phyloP scores from a whole-genome alignment of 2,888 invertebrate species.

The Argyresthia albistria region DNA sequence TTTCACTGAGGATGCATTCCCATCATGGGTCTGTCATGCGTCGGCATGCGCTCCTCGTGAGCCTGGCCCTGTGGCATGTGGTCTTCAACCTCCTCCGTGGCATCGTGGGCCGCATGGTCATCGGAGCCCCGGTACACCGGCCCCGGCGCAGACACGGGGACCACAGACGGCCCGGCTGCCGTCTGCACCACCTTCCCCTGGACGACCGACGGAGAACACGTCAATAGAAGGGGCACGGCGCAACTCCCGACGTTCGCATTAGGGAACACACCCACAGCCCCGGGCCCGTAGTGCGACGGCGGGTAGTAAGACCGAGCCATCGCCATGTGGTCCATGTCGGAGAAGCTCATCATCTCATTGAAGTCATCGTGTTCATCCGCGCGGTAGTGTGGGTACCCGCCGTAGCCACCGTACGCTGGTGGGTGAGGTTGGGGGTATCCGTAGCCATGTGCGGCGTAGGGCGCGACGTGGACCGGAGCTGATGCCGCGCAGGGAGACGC shows the following conservation, averaged over 20 bases:
- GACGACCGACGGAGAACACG: conserved; percentile 49
- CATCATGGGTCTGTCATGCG: background rate
- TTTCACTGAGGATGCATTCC: too few relatives aligned
- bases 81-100: conserved; percentile 18
- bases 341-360: conserved; percentile 33
- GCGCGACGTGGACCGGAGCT: conserved; percentile 9
- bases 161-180: conserved; percentile 8
- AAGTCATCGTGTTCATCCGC: conserved; percentile 18
- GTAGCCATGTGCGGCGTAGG: conserved; percentile 15
- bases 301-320: conserved; percentile 26
- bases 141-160: background rate
- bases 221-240: conserved; percentile 47
- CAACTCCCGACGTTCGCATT: conserved; percentile 41
- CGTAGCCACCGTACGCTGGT: background rate
- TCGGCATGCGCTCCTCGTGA: background rate
- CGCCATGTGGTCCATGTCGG: conserved; percentile 36
- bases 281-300: conserved; percentile 13
- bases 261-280: conserved; percentile 45
- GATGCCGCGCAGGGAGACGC: conserved; percentile 17
- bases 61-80: background rate
- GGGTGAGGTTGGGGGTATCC: conserved; percentile 20
- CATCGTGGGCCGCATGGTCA: conserved; percentile 15
- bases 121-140: conserved; percentile 31
- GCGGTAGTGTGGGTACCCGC: conserved; percentile 24
- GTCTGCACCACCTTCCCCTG: conserved; percentile 30